Evolutionary conservation across 2,797 vertebrate genomes (phyloP), one percentile per base, ranked within the genome.

Genomic region (Cichlasoma orientale): DNA sequence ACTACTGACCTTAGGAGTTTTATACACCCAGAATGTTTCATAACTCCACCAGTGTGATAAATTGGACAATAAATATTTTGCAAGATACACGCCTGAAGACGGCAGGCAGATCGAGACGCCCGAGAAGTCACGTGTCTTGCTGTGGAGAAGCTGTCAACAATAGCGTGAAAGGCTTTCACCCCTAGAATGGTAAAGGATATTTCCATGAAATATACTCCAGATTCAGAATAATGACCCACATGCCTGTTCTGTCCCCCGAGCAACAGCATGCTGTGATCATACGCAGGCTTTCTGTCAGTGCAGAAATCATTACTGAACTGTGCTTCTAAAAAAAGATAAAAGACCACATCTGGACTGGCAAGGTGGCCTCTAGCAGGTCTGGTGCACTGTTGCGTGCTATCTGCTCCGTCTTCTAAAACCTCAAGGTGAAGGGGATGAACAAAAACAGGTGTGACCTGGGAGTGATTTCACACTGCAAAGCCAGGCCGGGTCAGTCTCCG

Each of bases 361-460:
- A 91, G 90, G 91, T 93, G 88, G 93, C 89, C 90, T 85, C 91
- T 70, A 85, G 90, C 79, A 89, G 82, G 82, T 85, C 82, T 78
- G 82, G n/a, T 80, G 83, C 82, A 79, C 84, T 61, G n/a, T 92
- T 83, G 89, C 89, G 69, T 94, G 93, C 88, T 93, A 90, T 94
- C 90, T 80, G 81, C 89, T 90, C 83, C 63, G 68, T 94, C 92
- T 90, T 91, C 82, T 85, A 56, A 85, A 93, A 94, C 88, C 92
- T 94, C 86, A 85, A 95, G 93, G 94, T 93, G 87, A 85, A 81
- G 81, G 85, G 66, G 87, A 86, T 92, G 90, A 95, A 90, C 88
- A 92, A 79, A 95, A 95, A 89, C 94, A 95, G 84, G 93, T 95
- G 94, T 93, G 92, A 93, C 93, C 93, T 85, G 87, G 80, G 84